phyloP scores from a whole-genome alignment of 2,888 invertebrate genomes.

The Stenolophus ochropezus region DNA sequence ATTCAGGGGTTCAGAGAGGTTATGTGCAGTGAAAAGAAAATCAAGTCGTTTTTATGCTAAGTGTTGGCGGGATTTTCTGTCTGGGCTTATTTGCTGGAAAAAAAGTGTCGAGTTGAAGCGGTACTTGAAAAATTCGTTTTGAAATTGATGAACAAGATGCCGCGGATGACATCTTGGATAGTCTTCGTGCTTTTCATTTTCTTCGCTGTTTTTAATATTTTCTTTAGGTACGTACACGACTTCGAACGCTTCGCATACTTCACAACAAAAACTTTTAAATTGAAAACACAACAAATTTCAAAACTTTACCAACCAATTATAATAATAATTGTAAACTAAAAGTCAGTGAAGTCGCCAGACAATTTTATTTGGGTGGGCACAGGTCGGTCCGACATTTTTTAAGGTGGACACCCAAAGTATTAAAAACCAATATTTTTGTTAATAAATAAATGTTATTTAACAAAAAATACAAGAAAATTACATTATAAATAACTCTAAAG shows the following conservation, averaged over 20 bases:
- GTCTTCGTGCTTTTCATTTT: slow-evolving; percentile 35
- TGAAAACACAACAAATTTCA: too few species aligned
- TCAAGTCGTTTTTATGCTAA: slow-evolving; percentile 46
- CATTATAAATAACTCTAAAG: too few species aligned
- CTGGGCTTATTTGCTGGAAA: slow-evolving; percentile 13
- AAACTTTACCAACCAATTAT: too few species aligned
- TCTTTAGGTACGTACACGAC: neutral
- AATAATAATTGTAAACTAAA: too few species aligned
- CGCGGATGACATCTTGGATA: slow-evolving; percentile 13
- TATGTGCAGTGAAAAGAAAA: slow-evolving; percentile 33
- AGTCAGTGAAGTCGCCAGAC: too few species aligned
- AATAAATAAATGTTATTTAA: too few species aligned
- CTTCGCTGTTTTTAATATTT: slow-evolving; percentile 1
- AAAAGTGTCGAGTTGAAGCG: slow-evolving; percentile 30
- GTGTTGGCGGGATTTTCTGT: slow-evolving; percentile 35
- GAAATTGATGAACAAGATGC: slow-evolving; percentile 36
- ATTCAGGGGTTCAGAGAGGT: slow-evolving; percentile 7
- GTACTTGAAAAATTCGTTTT: slow-evolving; percentile 40
- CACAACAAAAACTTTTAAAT: too few species aligned
- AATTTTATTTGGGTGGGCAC: too few species aligned
- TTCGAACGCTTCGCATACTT: neutral
- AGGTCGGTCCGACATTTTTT: too few species aligned
- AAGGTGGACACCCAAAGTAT: too few species aligned
- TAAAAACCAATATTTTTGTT: too few species aligned
- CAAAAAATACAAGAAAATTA: too few species aligned